These are phyloP conservation scores for Spatula clypeata DNA, from an alignment of 2,797 vertebrate species.

Conservation along the genomic window DNA sequence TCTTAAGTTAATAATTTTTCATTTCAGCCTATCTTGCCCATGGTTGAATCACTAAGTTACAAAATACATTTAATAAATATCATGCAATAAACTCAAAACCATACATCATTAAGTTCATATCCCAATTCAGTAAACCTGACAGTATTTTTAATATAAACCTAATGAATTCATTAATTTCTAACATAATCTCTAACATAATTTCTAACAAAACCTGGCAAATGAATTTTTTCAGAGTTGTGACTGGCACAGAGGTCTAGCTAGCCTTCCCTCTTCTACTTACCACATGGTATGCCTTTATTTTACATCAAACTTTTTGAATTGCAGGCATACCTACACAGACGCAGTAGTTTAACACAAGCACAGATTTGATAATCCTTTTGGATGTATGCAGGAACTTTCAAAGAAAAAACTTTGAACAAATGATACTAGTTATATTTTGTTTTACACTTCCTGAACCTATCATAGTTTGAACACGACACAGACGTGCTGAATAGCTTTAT, in stretches of 20 bases:
- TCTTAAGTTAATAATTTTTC: not conserved
- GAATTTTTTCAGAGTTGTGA: not conserved
- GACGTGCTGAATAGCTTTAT: not conserved
- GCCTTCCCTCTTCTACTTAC: not conserved
- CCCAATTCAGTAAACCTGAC: not conserved
- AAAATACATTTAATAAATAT: not conserved
- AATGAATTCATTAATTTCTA: too few species aligned
- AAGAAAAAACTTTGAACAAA: not conserved
- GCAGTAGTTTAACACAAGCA: not conserved
- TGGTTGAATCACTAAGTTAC: not conserved
- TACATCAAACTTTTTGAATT: not conserved
- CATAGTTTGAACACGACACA: not conserved
- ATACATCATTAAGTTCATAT: not conserved
- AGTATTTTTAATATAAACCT: not conserved
- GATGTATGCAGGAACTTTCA: not conserved
- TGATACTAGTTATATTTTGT: not conserved
- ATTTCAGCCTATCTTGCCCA: not conserved
- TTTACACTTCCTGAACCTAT: not conserved
- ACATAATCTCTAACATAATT: too few species aligned
- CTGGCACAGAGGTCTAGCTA: not conserved
- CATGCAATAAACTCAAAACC: not conserved
- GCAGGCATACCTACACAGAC: not conserved
- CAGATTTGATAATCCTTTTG: not conserved
- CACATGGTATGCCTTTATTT: not conserved
- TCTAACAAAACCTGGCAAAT: not conserved